Percentiles rank a stretch among this genome's conserved stretches.
phyloP scores from a whole-genome alignment of 2,797 vertebrate genomes.

The Sphenopsis melanotis region DNA sequence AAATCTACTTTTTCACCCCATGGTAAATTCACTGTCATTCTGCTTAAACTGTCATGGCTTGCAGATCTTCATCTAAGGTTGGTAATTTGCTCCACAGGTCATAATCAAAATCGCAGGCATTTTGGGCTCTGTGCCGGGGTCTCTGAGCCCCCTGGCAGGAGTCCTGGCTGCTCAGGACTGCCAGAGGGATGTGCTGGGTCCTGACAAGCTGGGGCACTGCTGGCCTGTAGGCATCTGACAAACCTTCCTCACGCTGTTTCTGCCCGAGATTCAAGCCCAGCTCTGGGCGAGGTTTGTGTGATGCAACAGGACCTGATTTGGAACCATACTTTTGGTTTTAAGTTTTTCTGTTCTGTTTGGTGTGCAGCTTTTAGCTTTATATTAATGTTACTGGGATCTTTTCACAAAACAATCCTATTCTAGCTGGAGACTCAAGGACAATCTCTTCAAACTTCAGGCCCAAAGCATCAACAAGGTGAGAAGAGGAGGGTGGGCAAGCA shows the following conservation, averaged over 20 bases:
- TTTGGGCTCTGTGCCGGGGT: too few relatives aligned
- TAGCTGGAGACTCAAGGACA: not conserved
- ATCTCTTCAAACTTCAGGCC: not conserved
- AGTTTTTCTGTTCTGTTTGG: too few relatives aligned
- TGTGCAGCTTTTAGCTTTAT: not conserved
- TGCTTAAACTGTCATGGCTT: too few relatives aligned
- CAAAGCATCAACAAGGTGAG: not conserved
- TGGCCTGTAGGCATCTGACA: not conserved
- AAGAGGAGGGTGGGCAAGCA: not conserved
- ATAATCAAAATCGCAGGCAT: too few relatives aligned
- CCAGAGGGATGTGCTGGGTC: too few relatives aligned
- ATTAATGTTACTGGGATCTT: not conserved
- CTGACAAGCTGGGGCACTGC: fast-evolving
- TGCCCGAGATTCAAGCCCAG: too few relatives aligned
- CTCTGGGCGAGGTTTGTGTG: fast-evolving
- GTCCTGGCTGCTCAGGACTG: too few relatives aligned
- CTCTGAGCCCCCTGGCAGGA: too few relatives aligned
- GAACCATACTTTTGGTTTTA: not conserved
- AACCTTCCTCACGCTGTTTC: fast-evolving
- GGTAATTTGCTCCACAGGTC: too few relatives aligned
- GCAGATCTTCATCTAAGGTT: too few relatives aligned
- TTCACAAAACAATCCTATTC: not conserved
- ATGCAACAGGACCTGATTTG: not conserved
- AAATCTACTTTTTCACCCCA: too few relatives aligned
- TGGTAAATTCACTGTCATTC: too few relatives aligned